These are phyloP conservation scores for Philypnodon macrostomus DNA, from an alignment of 2,797 vertebrate species.

Conservation along the genomic window DNA sequence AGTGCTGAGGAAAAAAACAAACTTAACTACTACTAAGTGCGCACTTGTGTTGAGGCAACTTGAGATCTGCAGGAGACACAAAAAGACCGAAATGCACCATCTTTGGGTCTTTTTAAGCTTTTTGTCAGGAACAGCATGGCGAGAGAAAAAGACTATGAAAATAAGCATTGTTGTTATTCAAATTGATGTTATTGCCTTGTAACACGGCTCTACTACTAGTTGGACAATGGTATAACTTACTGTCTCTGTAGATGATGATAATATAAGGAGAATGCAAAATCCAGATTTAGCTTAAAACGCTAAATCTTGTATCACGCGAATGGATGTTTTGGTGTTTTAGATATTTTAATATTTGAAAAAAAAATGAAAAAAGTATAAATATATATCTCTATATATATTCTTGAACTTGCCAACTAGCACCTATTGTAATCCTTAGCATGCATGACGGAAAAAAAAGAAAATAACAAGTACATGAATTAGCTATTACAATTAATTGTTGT, in stretches of 20 bases:
- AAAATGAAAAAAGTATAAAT: conserved; percentile 56
- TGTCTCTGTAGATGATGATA: conserved; percentile 80
- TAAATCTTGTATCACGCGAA: conserved; percentile 97
- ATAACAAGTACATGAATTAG: conserved; percentile 82
- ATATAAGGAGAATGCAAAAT: conserved; percentile 94
- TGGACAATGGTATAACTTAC: conserved; percentile 74
- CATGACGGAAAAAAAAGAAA: conserved; percentile 86
- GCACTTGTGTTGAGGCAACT: conserved; percentile 94
- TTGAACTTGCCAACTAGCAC: conserved; percentile 92
- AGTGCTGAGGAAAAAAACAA: conserved; percentile 99
- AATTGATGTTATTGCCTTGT: conserved; percentile 74
- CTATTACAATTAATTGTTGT: conserved; percentile 90
- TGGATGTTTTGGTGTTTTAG: conserved; percentile 99
- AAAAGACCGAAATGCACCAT: conserved; percentile 90
- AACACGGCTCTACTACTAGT: conserved; percentile 76
- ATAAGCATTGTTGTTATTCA: conserved; percentile 60
- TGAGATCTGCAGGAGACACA: conserved; percentile 97
- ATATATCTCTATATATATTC: conserved; percentile 91
- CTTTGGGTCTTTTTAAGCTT: conserved; percentile 89
- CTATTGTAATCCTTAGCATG: conserved; percentile 99
- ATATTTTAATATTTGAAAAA: conserved; percentile 92
- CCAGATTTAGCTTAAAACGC: conserved; percentile 92
- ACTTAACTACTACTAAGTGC: conserved; percentile 95
- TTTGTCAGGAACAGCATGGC: conserved; percentile 77
- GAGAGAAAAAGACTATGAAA: conserved; percentile 46